A percentile compares a stretch with the other conserved stretches of the same genome.
Evolutionary conservation across 2,113 vertebrate genomes (phyloP).

Genomic region (Oryzias woworae): DNA sequence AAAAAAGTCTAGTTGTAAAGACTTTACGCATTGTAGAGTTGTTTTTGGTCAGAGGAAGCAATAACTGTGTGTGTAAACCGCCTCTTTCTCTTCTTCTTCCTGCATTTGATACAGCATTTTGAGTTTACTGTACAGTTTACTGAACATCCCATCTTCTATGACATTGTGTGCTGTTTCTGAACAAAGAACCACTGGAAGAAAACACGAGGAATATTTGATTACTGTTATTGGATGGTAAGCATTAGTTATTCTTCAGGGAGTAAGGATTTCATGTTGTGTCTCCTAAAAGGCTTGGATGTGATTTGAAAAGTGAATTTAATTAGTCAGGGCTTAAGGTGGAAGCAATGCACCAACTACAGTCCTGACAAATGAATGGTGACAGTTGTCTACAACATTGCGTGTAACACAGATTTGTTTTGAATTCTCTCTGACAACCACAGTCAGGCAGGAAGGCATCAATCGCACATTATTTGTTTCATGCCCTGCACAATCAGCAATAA

Average conservation of each 20-base stretch:
- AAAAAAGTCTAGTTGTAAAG: conserved; percentile 3
- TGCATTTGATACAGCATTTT: too few species aligned
- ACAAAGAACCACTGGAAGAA: too few species aligned
- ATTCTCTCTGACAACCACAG: conserved; percentile 63
- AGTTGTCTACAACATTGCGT: conserved; percentile 55
- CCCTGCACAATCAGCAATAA: conserved; percentile 43
- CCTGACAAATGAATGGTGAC: conserved; percentile 66
- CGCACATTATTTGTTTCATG: conserved; percentile 57
- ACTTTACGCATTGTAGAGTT: too few species aligned
- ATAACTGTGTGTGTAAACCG: too few species aligned
- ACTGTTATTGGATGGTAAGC: conserved; percentile 16
- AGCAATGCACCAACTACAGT: conserved; percentile 31
- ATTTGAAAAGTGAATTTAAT: conserved; percentile 62
- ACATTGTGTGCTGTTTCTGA: too few species aligned
- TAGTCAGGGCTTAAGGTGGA: conserved; percentile 69
- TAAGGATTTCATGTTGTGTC: conserved; percentile 19
- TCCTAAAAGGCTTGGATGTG: conserved; percentile 45
- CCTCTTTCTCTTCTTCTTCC: too few species aligned
- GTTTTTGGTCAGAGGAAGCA: too few species aligned
- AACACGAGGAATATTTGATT: conserved; percentile 36
- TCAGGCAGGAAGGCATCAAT: conserved; percentile 62
- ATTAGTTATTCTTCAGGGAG: conserved; percentile 27
- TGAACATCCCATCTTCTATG: too few species aligned
- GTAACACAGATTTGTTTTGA: conserved; percentile 37
- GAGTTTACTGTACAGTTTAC: too few species aligned